These are phyloP conservation scores for Pagetopsis macropterus DNA, from an alignment of 2,797 vertebrate species.

Conservation along the genomic window DNA sequence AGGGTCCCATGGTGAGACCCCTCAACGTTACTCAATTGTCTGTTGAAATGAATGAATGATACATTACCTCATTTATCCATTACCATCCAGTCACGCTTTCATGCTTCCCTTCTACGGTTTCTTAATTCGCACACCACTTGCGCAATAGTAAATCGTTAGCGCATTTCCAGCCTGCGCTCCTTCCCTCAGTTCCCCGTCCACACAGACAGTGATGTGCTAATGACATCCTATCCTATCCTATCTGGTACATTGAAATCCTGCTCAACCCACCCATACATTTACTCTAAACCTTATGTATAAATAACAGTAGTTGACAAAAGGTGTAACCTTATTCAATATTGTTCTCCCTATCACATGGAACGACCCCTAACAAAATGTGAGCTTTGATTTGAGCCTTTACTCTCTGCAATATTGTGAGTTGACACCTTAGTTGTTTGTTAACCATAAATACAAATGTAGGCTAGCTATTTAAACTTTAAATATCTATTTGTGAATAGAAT, in stretches of 20 bases:
- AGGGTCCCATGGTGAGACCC: constrained; percentile 9
- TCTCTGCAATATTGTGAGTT: not conserved
- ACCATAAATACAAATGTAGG: not conserved
- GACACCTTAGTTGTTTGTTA: not conserved
- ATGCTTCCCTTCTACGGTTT: constrained; percentile 23
- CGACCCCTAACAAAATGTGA: not conserved
- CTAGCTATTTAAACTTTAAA: not conserved
- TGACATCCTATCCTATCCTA: constrained; percentile 40
- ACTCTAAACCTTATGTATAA: not conserved
- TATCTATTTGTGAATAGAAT: not conserved
- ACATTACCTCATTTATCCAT: constrained; percentile 47
- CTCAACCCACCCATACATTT: not conserved
- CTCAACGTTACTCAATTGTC: not conserved
- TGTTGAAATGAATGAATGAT: constrained; percentile 23
- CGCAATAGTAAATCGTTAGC: constrained; percentile 34
- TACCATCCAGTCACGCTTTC: constrained; percentile 49
- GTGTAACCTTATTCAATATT: not conserved
- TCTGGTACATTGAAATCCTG: constrained; percentile 9
- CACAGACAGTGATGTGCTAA: constrained; percentile 12
- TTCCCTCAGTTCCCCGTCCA: constrained; percentile 20
- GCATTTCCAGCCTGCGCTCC: constrained; percentile 30
- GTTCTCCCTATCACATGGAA: not conserved
- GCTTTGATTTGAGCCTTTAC: not conserved
- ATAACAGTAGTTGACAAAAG: not conserved
- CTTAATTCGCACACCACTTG: constrained; percentile 26